Evolutionary conservation across 2,888 invertebrate genomes (phyloP), one percentile per base, ranked within the genome.

Genomic region (Hypomecis atomaria): DNA sequence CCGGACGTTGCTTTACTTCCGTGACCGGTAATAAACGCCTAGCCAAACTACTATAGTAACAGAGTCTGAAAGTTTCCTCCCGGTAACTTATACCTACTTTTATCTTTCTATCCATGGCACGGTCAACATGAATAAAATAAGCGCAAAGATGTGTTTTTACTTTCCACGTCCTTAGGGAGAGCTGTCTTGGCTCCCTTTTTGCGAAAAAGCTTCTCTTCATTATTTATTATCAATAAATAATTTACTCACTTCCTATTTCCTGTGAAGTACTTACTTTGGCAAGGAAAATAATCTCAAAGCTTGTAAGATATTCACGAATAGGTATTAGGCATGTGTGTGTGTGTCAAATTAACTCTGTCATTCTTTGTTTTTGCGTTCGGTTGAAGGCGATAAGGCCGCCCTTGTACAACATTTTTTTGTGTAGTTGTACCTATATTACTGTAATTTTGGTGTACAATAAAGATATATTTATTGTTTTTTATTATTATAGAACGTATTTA

Each of bases 41-140:
- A 23, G 23, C 23, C 23, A 3, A 23, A 44, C 6, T 7, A 23
- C 13, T 23, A 23, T 23, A 4, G 4, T 8, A 8, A 10, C 2
- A 48, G 48, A 10, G 48, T n/a, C 10, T 48, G 34, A n/a, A 48
- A 34, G 48, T 10, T 48, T 4, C 33, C 5, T 48, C 2, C 6
- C 9, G 8, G n/a, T 4, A 34, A n/a, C 23, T 23, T 23, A 23
- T 23, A 23, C 23, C 23, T 13, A 50, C 38, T 38, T 8, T 50
- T 37, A 13, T 38, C 4, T 38, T 9, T 50, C n/a, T n/a, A n/a
- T 8, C 50, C 38, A 7, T 50, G 50, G 45, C 23, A 45, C 37
- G 37, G 55, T 44, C 55, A 55, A 10, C 45, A 55, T 55, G 55
- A 55, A 55, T 55, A 55, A 55, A 55, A 55, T 55, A 55, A 37